Conservation (phyloP, 2,797 vertebrate species). For the Ctenosaura bakeri region DNA sequence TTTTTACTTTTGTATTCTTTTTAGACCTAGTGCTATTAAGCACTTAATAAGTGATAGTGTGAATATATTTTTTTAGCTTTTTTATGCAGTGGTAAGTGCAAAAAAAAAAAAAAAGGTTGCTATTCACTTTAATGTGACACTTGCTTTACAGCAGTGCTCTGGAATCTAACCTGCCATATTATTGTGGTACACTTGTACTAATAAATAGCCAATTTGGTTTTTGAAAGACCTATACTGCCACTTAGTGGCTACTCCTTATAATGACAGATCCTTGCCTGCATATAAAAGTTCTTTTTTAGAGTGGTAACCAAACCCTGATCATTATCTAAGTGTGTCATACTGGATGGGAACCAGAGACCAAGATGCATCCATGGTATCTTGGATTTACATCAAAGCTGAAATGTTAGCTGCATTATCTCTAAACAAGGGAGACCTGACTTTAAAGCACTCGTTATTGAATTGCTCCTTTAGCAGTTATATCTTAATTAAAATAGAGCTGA, state of each 20-base stretch:
- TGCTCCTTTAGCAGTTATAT: conserved; percentile 29
- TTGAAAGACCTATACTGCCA: conserved; percentile 62
- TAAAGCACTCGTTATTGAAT: conserved; percentile 50
- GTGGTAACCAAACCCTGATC: conserved; percentile 56
- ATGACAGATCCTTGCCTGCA: not conserved
- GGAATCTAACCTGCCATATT: no score
- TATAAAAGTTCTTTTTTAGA: conserved; percentile 21
- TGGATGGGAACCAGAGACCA: conserved; percentile 58
- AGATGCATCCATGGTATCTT: conserved; percentile 53
- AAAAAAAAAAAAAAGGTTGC: no score
- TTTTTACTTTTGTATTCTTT: no score
- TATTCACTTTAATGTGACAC: no score
- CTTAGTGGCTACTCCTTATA: conserved; percentile 49
- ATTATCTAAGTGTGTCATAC: conserved; percentile 55
- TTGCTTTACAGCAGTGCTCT: no score
- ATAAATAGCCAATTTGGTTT: not conserved
- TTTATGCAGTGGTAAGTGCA: no score
- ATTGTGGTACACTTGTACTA: not conserved
- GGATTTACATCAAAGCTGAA: conserved; percentile 65
- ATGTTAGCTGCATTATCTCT: conserved; percentile 38
- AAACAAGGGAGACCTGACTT: conserved; percentile 48
- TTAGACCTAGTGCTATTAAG: no score
- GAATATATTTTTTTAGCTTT: no score
- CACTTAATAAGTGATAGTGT: no score
- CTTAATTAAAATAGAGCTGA: conserved; percentile 56